Percentiles rank a stretch among this genome's conserved stretches.
These are phyloP conservation scores for Drepana arcuata DNA, from an alignment of 1,140 invertebrate species.

Conservation along the genomic window DNA sequence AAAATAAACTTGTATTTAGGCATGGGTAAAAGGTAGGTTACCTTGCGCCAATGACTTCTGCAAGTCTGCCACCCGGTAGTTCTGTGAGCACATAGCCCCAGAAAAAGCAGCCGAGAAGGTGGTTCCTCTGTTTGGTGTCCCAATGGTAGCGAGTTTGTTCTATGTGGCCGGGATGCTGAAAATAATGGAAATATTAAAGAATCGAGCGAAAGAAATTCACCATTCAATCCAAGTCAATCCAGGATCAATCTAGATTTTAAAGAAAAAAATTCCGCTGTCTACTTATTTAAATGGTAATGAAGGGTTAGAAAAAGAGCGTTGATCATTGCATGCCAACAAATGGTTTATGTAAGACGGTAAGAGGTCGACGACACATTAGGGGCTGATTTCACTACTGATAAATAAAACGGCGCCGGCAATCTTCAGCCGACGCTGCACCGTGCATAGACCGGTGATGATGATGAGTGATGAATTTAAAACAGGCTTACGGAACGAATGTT, in stretches of 20 bases:
- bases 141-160: slow-evolving; percentile 75
- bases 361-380: background rate
- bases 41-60: slow-evolving; percentile 87
- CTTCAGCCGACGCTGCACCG: no score
- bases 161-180: slow-evolving; percentile 52
- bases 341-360: background rate
- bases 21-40: slow-evolving; percentile 26
- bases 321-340: background rate
- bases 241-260: no score
- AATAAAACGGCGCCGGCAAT: no score
- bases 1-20: no score
- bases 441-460: no score
- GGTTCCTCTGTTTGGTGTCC: slow-evolving; percentile 82
- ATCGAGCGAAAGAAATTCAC: no score
- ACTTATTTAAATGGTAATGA: background rate
- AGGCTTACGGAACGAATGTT: no score
- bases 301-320: background rate
- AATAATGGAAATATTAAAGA: no score
- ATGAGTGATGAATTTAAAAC: no score
- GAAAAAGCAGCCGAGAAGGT: slow-evolving; percentile 89
- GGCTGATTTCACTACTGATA: slow-evolving; percentile 2
- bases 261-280: slow-evolving; percentile 1
- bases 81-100: slow-evolving; percentile 93
- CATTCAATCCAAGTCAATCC: no score
- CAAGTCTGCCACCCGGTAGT: slow-evolving; percentile 87